Percentiles rank a stretch among this genome's conserved stretches.
Evolutionary conservation across 2,888 invertebrate genomes (phyloP).

Genomic region (Eupithecia exiguata): DNA sequence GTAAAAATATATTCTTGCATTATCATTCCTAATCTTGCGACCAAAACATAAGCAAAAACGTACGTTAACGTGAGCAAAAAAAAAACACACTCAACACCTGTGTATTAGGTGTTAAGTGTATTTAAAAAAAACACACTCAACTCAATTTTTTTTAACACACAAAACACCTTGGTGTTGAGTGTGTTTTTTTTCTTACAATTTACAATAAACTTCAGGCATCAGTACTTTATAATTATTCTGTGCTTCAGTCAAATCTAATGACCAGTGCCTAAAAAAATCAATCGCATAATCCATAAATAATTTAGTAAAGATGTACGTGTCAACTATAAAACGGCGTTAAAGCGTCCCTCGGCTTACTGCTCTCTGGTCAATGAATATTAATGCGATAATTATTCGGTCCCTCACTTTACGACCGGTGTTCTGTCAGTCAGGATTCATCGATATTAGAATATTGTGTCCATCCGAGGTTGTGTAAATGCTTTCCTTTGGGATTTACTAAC

Average conservation of each 20-base stretch:
- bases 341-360: conserved; percentile 17
- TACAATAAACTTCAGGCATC: too few species aligned
- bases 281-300: conserved; percentile 10
- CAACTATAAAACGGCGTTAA: conserved; percentile 15
- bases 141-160: too few species aligned
- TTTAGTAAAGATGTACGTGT: background rate
- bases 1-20: too few species aligned
- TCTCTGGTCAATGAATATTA: conserved; percentile 25
- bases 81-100: too few species aligned
- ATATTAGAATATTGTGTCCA: conserved; percentile 17
- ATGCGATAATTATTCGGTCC: conserved; percentile 20
- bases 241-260: background rate
- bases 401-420: conserved; percentile 14
- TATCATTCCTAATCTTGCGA: too few species aligned
- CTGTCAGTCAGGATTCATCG: conserved; percentile 19
- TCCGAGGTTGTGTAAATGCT: conserved; percentile 6
- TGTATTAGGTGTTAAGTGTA: too few species aligned
- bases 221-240: too few species aligned
- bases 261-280: background rate
- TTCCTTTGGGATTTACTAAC: background rate
- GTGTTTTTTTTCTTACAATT: too few species aligned
- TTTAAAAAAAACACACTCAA: too few species aligned
- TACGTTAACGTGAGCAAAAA: too few species aligned
- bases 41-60: too few species aligned
- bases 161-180: too few species aligned